These are phyloP conservation scores for Lasioglossum baleicum DNA, from an alignment of 1,140 invertebrate genomes.

Conservation along the genomic window DNA sequence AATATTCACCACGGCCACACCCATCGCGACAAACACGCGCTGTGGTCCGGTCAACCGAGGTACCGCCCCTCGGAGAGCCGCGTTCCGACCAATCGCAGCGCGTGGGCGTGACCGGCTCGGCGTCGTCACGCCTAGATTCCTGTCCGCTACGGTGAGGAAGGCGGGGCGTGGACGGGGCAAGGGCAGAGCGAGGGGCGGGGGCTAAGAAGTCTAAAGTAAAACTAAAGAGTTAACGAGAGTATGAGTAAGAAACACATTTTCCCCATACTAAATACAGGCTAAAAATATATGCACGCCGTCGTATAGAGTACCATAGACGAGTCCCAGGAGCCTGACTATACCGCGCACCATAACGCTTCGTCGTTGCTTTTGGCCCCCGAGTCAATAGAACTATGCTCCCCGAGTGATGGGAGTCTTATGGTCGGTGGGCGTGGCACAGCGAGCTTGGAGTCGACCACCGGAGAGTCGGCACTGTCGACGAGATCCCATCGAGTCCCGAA, in stretches of 20 bases:
- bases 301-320: constrained; percentile 32
- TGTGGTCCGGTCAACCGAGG: no score
- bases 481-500: no score
- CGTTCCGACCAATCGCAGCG: not conserved
- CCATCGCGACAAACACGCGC: no score
- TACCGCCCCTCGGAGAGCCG: no score
- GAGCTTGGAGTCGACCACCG: no score
- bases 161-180: no score
- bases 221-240: constrained; percentile 36
- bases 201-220: constrained; percentile 25
- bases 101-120: not conserved
- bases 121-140: constrained; percentile 3
- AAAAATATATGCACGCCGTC: constrained; percentile 30
- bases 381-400: no score
- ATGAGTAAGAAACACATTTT: constrained; percentile 37
- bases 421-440: no score
- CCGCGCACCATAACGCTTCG: not conserved
- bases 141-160: not conserved
- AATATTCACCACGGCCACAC: not conserved
- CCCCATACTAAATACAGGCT: constrained; percentile 28
- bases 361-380: no score
- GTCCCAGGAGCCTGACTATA: constrained; percentile 1
- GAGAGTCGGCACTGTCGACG: no score
- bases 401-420: no score
- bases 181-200: not conserved